Base-by-base conservation (phyloP, 2,888 invertebrate genomes). In the Platycnemis pennipes region DNA sequence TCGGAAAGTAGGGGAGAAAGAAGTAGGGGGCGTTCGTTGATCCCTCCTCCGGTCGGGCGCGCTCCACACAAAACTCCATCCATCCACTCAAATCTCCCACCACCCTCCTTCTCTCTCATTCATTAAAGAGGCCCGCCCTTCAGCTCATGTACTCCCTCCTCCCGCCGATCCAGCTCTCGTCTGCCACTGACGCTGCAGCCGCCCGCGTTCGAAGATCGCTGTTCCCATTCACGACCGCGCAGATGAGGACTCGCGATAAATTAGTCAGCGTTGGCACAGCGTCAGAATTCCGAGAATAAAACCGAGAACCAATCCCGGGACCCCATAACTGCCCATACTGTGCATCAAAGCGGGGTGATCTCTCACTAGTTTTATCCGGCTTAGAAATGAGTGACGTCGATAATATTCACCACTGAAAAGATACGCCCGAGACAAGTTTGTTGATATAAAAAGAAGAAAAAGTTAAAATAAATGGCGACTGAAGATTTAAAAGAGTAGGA, bases 211-310 rank as follows among this genome's bases (percentile, higher is more conserved):
- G 31, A 37, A 8, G 37, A 37, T 3, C 26, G 37, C 77, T 77
- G 77, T 31, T 77, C 77, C 37, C 77, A 37, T 77, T 42, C 89
- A 56, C 22, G 22, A 89, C 53, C 42, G 11, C 0, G 19, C 22
- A 56, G 56, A 89, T 89, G 56, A 56, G 56, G 42, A 37, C 56
- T 89, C 42, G 42, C 89, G 56, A 89, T 89, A 89, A 56, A 89
- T 89, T 89, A 89, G 26, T 26, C 89, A 37, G 19, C 37, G 42
- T 37, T 63, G 56, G 42, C 37, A 37, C 37, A 11, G 37, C 31
- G 63, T n/a, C 31, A 77, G 37, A 37, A 77, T 16, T 13, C 31
- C 26, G 77, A 37, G 26, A 31, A 31, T 77, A 1, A 8, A 7
- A 37, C 37, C 77, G 37, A 13, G 19, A 0, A n/a, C 63, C 77